Evolutionary conservation across 2,113 vertebrate genomes (phyloP).

Genomic region (Anarhynchus alexandrinus): DNA sequence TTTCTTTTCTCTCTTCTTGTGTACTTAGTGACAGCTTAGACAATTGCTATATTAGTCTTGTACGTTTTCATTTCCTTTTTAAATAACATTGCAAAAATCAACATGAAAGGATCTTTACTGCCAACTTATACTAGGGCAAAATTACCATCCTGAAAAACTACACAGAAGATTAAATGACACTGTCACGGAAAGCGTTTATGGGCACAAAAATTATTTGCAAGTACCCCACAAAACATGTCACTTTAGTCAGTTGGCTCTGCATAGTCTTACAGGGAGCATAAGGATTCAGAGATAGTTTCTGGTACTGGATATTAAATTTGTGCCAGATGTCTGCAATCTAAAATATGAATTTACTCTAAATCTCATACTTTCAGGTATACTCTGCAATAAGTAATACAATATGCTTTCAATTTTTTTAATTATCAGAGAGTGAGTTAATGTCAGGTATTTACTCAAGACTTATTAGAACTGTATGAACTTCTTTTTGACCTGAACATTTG

Average conservation of each 20-base stretch:
- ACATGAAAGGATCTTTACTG: not conserved
- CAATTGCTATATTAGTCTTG: not conserved
- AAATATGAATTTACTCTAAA: not conserved
- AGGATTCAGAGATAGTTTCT: not conserved
- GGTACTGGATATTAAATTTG: not conserved
- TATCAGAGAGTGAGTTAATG: not conserved
- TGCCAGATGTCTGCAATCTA: not conserved
- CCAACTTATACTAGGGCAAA: not conserved
- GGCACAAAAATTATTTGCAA: not conserved
- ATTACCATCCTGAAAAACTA: not conserved
- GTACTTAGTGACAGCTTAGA: not conserved
- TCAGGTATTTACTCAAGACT: not conserved
- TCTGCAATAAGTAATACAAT: not conserved
- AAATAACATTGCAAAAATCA: constrained; percentile 1
- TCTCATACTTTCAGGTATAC: not conserved
- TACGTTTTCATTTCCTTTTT: not conserved
- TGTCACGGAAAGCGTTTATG: not conserved
- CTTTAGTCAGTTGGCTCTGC: not conserved
- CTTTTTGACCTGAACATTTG: not conserved
- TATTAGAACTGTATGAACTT: not conserved
- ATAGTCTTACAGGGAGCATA: not conserved
- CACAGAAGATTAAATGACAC: not conserved
- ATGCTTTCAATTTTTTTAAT: not conserved
- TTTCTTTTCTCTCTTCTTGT: not conserved
- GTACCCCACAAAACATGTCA: not conserved